Evolutionary conservation across 2,113 vertebrate genomes (phyloP).

Genomic region (Gambusia holbrooki): DNA sequence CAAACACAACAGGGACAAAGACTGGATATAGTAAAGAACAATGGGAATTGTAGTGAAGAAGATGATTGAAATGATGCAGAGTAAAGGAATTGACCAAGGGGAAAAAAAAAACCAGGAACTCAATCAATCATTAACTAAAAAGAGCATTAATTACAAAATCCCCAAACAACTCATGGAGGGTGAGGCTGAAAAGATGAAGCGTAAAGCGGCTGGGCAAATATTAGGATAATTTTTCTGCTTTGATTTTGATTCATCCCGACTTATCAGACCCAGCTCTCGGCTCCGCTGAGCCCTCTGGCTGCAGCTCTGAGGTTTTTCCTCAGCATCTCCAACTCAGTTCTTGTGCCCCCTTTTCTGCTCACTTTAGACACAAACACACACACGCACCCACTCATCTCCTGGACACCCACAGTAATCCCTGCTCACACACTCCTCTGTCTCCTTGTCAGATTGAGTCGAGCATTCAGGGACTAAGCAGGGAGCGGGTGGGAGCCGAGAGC

Average conservation of each 20-base stretch:
- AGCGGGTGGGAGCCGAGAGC: slow-evolving; percentile 57
- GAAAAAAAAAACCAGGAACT: too few relatives aligned
- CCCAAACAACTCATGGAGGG: slow-evolving; percentile 11
- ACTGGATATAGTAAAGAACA: not conserved
- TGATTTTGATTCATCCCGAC: slow-evolving; percentile 71
- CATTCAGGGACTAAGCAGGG: slow-evolving; percentile 54
- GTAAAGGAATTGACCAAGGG: too few relatives aligned
- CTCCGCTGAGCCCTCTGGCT: slow-evolving; percentile 47
- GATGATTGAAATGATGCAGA: not conserved
- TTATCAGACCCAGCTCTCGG: slow-evolving; percentile 63
- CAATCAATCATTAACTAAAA: not conserved
- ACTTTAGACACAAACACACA: slow-evolving; percentile 5
- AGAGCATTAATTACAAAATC: not conserved
- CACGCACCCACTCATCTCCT: not conserved
- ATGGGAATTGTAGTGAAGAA: not conserved
- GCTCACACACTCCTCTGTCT: slow-evolving; percentile 21
- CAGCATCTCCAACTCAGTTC: slow-evolving; percentile 7
- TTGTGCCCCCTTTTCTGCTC: slow-evolving; percentile 13
- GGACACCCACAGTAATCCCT: slow-evolving; percentile 15
- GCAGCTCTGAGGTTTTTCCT: slow-evolving; percentile 18
- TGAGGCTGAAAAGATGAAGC: slow-evolving; percentile 31
- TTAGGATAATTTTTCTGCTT: slow-evolving; percentile 61
- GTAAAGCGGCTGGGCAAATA: slow-evolving; percentile 53
- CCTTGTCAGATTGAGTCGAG: slow-evolving; percentile 57
- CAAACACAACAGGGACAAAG: not conserved